Conservation (phyloP, 92 coral and sea anemone genomes). For the Nematostella vectensis region DNA sequence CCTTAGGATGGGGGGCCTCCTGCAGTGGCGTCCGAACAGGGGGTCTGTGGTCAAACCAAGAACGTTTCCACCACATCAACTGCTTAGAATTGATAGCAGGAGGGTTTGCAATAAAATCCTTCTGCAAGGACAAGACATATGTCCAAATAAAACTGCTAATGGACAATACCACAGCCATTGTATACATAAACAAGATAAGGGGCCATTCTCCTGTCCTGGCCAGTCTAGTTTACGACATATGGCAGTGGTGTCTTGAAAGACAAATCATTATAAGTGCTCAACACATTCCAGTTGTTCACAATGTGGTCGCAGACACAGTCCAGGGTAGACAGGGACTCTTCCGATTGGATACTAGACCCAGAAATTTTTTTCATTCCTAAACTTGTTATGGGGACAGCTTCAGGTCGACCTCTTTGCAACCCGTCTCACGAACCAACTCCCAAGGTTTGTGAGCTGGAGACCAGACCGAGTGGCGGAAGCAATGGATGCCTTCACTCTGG, state of each 20-base stretch:
- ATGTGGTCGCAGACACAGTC: slow-evolving; percentile 34
- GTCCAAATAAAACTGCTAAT: slow-evolving; percentile 27
- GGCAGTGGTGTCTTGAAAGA: slow-evolving; percentile 37
- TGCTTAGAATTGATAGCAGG: slow-evolving; percentile 47
- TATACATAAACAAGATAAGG: slow-evolving; percentile 28
- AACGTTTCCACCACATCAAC: slow-evolving; percentile 21
- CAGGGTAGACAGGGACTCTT: slow-evolving; percentile 5
- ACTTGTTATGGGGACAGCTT: slow-evolving; percentile 18
- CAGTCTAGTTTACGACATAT: slow-evolving; percentile 27
- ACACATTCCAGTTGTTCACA: slow-evolving; percentile 29
- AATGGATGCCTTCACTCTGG: slow-evolving; percentile 33
- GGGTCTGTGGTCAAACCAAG: slow-evolving; percentile 23
- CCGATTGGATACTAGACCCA: slow-evolving; percentile 22
- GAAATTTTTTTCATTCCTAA: slow-evolving; percentile 3
- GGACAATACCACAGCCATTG: slow-evolving; percentile 37
- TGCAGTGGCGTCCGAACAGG: slow-evolving; percentile 31
- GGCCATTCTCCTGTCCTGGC: slow-evolving; percentile 23
- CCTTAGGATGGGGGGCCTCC: slow-evolving; percentile 26
- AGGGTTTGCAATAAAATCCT: slow-evolving; percentile 32
- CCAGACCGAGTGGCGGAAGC: slow-evolving; percentile 37
- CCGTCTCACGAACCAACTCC: slow-evolving; percentile 26
- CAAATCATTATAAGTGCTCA: slow-evolving; percentile 17
- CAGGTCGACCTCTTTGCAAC: slow-evolving; percentile 37
- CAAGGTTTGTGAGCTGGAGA: slow-evolving; percentile 34
- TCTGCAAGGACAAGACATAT: slow-evolving; percentile 31